These are phyloP conservation scores for Sesia apiformis DNA, from an alignment of 2,888 invertebrate species.

Conservation along the genomic window DNA sequence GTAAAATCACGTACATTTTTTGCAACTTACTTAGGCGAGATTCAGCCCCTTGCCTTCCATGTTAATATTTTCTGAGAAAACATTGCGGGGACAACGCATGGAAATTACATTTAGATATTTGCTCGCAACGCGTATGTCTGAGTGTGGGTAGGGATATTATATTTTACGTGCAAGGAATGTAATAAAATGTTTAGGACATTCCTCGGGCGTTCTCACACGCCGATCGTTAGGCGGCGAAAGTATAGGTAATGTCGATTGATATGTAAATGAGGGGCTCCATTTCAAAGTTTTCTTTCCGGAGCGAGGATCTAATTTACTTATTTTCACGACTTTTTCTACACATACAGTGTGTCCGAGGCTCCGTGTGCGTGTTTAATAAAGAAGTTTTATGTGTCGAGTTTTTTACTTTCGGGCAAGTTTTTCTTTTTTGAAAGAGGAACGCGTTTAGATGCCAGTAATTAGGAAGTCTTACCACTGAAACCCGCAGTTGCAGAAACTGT, in stretches of 20 bases:
- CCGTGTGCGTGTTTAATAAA: neutral
- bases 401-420: neutral
- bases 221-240: conserved; percentile 17
- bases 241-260: conserved; percentile 62
- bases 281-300: conserved; percentile 34
- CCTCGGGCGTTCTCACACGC: neutral
- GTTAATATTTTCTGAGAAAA: conserved; percentile 74
- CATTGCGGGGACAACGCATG: conserved; percentile 74
- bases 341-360: neutral
- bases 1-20: conserved; percentile 76
- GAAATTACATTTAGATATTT: conserved; percentile 75
- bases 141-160: conserved; percentile 71
- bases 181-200: conserved; percentile 58
- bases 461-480: neutral
- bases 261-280: conserved; percentile 60
- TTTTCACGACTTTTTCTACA: neutral
- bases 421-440: neutral
- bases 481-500: neutral
- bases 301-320: conserved; percentile 34
- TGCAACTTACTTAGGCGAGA: conserved; percentile 75
- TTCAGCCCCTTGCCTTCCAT: conserved; percentile 71
- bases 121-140: conserved; percentile 64
- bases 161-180: conserved; percentile 73
- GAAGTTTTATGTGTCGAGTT: neutral
- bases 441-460: neutral